phyloP scores from a whole-genome alignment of 2,797 vertebrate species.

The Nasua narica region DNA sequence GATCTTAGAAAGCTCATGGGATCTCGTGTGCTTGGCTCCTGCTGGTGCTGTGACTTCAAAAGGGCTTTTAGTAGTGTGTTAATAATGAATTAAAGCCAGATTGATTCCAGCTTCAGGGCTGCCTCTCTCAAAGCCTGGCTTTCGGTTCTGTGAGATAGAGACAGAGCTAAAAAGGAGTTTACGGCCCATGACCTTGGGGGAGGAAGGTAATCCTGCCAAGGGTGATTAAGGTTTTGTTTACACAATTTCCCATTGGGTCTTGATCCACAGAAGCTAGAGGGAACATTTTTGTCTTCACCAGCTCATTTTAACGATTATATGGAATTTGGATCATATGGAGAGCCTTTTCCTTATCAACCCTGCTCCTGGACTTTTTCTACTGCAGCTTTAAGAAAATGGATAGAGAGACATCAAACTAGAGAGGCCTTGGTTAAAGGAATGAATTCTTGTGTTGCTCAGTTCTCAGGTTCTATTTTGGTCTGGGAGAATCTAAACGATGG shows the following conservation, averaged over 20 bases:
- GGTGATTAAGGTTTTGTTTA: constrained; percentile 35
- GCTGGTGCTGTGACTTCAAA: constrained; percentile 47
- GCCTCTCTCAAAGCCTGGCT: constrained; percentile 42
- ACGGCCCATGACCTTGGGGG: constrained; percentile 3
- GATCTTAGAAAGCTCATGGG: background rate
- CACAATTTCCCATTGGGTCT: background rate
- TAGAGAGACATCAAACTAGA: background rate
- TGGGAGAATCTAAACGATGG: background rate
- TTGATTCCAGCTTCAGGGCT: constrained; percentile 39
- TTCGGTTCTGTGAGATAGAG: constrained; percentile 13
- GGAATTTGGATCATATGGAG: background rate
- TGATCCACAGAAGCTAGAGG: background rate
- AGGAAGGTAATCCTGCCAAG: background rate
- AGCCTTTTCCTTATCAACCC: background rate
- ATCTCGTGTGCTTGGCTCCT: background rate
- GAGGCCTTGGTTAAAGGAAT: too few relatives aligned
- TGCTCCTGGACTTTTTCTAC: background rate
- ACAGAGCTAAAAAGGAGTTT: constrained; percentile 58
- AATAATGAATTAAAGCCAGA: constrained; percentile 66
- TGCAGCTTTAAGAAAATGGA: background rate
- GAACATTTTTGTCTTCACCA: background rate
- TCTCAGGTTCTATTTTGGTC: background rate
- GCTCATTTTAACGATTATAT: background rate
- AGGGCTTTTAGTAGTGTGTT: constrained; percentile 54
- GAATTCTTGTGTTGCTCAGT: background rate